Evolutionary conservation across 2,113 vertebrate genomes (phyloP).

Genomic region (Pteruthius melanotis): DNA sequence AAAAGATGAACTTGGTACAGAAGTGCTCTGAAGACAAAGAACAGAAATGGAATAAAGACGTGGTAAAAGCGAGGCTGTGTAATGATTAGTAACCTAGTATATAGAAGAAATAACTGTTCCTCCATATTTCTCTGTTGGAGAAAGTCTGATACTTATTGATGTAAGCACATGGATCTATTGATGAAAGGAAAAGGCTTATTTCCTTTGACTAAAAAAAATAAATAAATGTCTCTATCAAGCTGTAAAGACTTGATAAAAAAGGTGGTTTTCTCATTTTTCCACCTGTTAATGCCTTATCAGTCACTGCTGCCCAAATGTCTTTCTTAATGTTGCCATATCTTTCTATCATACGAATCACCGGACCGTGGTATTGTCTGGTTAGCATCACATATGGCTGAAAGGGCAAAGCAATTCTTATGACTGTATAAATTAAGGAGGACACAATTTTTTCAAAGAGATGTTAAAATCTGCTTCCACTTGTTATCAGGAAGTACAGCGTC

Average conservation of each 20-base stretch:
- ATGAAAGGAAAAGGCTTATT: neutral
- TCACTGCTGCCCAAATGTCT: neutral
- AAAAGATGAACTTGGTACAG: neutral
- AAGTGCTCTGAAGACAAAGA: neutral
- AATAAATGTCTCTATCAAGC: neutral
- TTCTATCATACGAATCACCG: accelerated
- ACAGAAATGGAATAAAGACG: neutral
- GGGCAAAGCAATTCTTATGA: neutral
- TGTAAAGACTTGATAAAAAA: neutral
- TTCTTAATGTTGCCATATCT: neutral
- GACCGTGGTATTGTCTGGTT: neutral
- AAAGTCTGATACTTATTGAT: neutral
- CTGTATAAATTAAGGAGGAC: neutral
- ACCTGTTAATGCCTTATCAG: neutral
- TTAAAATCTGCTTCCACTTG: neutral
- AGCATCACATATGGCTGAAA: neutral
- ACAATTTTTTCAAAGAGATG: neutral
- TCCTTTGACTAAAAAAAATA: neutral
- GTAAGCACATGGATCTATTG: neutral
- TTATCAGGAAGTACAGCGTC: neutral
- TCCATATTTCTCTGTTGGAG: neutral
- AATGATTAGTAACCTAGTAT: neutral
- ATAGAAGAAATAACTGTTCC: neutral
- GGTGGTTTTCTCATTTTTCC: neutral
- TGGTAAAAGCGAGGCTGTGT: neutral